Evolutionary conservation across 2,113 vertebrate genomes (phyloP).

Genomic region (Heptranchias perlo): DNA sequence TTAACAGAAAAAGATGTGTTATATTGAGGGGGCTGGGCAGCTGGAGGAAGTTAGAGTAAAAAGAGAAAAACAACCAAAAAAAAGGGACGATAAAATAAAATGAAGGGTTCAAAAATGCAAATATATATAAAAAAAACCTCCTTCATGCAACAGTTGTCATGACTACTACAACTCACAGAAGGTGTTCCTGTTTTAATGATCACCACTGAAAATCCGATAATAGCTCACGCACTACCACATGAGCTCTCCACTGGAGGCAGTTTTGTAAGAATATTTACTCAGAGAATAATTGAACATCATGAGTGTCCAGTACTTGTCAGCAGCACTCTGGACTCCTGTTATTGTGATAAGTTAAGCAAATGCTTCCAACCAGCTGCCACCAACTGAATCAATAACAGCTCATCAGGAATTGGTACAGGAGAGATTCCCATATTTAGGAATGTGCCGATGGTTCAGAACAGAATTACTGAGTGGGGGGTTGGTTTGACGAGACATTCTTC

Average conservation of each 20-base stretch:
- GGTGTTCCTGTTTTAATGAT: background rate
- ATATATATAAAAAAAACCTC: background rate
- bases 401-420: background rate
- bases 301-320: background rate
- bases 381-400: conserved; percentile 29
- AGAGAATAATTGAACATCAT: background rate
- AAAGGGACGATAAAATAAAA: background rate
- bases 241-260: background rate
- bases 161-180: too few relatives aligned
- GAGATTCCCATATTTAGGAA: conserved; percentile 16
- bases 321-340: background rate
- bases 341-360: conserved; percentile 12
- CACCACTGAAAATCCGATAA: background rate
- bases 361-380: conserved; percentile 16
- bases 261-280: background rate
- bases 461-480: background rate
- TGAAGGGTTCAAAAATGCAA: background rate
- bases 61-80: background rate
- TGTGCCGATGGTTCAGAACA: background rate
- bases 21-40: background rate
- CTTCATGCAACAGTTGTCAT: background rate
- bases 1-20: background rate
- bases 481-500: background rate
- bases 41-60: background rate
- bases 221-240: background rate